These are phyloP conservation scores for Corella eumyota DNA, from an alignment of 23 tunicate species.

Conservation along the genomic window DNA sequence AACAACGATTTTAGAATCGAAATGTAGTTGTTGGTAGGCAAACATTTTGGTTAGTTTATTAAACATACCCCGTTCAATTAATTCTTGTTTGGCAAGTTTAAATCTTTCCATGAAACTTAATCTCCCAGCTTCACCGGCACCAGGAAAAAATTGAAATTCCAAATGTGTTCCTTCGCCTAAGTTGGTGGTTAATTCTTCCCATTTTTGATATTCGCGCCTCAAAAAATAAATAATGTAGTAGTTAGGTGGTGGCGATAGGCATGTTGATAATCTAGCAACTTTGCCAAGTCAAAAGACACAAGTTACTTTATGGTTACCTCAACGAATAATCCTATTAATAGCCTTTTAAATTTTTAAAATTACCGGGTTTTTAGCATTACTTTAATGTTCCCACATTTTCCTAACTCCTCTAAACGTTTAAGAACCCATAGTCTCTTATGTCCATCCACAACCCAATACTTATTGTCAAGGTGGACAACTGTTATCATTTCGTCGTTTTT, in stretches of 20 bases:
- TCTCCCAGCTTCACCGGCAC: constrained; percentile 3
- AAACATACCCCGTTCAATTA: background rate
- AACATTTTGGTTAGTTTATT: too few species aligned
- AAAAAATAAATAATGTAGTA: background rate
- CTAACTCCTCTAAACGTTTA: constrained; percentile 21
- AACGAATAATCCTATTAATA: too few species aligned
- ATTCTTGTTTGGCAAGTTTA: background rate
- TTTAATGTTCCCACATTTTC: constrained; percentile 13
- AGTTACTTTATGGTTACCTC: too few species aligned
- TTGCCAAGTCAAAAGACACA: too few species aligned
- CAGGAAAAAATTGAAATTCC: constrained; percentile 1
- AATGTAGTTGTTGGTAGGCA: too few species aligned
- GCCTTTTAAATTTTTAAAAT: background rate
- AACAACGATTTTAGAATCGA: too few species aligned
- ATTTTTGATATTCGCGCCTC: background rate
- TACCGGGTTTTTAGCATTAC: constrained; percentile 21
- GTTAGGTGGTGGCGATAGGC: background rate
- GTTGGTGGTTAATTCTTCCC: background rate
- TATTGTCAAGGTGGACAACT: constrained; percentile 10
- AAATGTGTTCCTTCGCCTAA: background rate
- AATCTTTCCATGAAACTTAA: background rate
- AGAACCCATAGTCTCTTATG: constrained; percentile 51
- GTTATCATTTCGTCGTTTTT: constrained; percentile 20
- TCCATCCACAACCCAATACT: constrained; percentile 41
- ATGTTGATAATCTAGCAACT: too few species aligned